Evolutionary conservation across 1,140 invertebrate genomes (phyloP).

Genomic region (Drosophila tropicalis): DNA sequence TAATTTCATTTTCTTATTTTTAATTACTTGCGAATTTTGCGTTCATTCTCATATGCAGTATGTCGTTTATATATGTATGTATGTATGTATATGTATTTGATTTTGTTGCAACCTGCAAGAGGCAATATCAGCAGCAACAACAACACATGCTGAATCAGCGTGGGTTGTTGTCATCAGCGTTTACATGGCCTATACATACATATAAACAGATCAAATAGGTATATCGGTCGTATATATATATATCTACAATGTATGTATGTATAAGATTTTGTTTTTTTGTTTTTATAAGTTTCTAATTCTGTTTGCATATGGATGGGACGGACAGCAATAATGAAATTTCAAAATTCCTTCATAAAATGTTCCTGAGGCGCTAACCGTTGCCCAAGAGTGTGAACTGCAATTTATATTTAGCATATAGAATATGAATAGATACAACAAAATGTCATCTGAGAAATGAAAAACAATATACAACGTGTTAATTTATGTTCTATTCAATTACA

Average conservation of each 20-base stretch:
- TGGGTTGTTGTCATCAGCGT: constrained; percentile 57
- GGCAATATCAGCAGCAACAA: constrained; percentile 34
- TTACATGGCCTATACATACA: constrained; percentile 29
- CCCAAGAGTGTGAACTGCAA: constrained; percentile 14
- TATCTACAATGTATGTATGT: neutral
- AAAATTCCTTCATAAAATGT: constrained; percentile 36
- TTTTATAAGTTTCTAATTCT: constrained; percentile 35
- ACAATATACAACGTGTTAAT: constrained; percentile 39
- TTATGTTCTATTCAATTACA: constrained; percentile 23
- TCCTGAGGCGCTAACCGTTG: neutral
- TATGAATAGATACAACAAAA: neutral
- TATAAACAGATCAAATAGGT: constrained; percentile 13
- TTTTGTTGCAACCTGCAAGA: constrained; percentile 54
- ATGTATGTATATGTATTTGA: constrained; percentile 54
- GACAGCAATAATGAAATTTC: constrained; percentile 41
- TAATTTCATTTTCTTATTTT: constrained; percentile 68
- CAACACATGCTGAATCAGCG: constrained; percentile 51
- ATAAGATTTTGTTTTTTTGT: constrained; percentile 8
- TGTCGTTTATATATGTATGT: constrained; percentile 34
- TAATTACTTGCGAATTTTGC: constrained; percentile 76
- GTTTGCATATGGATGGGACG: constrained; percentile 22
- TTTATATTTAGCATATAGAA: constrained; percentile 17
- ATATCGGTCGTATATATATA: neutral
- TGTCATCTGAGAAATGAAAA: constrained; percentile 2
- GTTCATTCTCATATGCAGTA: constrained; percentile 59